phyloP scores from a whole-genome alignment of 2,888 invertebrate species.

The Cactoblastis cactorum region DNA sequence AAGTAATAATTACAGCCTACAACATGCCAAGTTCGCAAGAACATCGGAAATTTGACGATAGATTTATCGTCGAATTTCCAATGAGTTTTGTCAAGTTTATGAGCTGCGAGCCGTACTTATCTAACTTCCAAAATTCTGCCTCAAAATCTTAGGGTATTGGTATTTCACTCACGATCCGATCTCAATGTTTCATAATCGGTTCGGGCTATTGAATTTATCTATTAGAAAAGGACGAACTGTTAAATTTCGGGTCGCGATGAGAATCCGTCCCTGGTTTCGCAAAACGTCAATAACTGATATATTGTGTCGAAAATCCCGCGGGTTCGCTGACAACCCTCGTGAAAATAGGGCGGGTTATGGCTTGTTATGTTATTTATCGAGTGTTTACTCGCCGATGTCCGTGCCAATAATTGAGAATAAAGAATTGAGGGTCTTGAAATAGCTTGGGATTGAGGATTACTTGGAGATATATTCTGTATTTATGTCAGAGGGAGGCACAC shows the following conservation, averaged over 20 bases:
- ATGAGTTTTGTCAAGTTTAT: too few species aligned
- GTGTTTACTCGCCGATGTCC: neutral
- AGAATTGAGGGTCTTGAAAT: neutral
- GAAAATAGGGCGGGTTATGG: conserved; percentile 1
- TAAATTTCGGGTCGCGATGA: conserved; percentile 17
- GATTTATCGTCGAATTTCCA: too few species aligned
- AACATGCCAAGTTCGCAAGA: too few species aligned
- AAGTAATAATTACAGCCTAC: too few species aligned
- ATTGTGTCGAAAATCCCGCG: neutral
- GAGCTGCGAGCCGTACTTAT: too few species aligned
- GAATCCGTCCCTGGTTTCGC: conserved; percentile 12
- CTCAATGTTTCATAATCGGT: conserved; percentile 1
- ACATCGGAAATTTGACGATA: too few species aligned
- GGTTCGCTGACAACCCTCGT: neutral
- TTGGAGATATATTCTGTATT: too few species aligned
- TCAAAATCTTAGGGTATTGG: neutral
- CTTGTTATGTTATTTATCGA: neutral
- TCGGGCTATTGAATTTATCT: conserved; percentile 18
- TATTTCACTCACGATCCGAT: conserved; percentile 6
- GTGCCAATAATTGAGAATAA: neutral
- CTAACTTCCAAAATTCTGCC: neutral
- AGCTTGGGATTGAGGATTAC: neutral
- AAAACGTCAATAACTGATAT: conserved; percentile 9
- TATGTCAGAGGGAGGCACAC: too few species aligned
- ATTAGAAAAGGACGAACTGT: conserved; percentile 13